Base-by-base conservation (phyloP, 2,888 invertebrate species). In the Caradrina kadenii region DNA sequence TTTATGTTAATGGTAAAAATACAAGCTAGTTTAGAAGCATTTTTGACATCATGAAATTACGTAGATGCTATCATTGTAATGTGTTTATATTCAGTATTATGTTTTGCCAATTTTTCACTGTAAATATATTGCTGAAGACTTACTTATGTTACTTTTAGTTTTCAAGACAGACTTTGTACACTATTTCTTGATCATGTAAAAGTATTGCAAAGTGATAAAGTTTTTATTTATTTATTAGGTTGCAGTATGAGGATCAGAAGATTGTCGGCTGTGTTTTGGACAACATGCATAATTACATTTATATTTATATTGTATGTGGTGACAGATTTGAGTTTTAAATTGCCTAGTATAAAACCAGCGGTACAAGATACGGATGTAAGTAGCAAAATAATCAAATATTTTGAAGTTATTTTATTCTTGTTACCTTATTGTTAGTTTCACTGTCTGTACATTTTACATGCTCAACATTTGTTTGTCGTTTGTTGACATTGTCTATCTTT, bases 261-360 rank as follows among this genome's bases (percentile, higher is more conserved):
- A 84, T 88, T 96, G 56, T 95, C 96, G 22, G 96, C 96, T 21
- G 90, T 97, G 73, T 96, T 97, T 85, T 97, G 97, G 91, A 96
- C 96, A 58, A 95, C 96, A 59, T 94, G 96, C 80, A 93, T 97
- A 62, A 90, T 97, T 73, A 96, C 96, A 35, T 96, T 97, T 84
- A 95, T 97, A 80, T 95, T 97, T 84, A 96, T 97, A 84, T 92
- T 97, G 73, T 97, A 97, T 90, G 93, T 97, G 65, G 96, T 97
- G 80, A 97, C 97, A 71, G 97, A 97, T 89, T 91, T 97, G 63
- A 96, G 96, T 67, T 94, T 97, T 69, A 96, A 96, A 84, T 93
- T 97, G 61, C 96, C 96, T 42, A 96, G 95, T 69, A 96, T 96
- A 71, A 95, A 93, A 66, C 94, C 96, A 8, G 96, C 96, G 66